Percentiles rank a stretch among this genome's conserved stretches.
Evolutionary conservation across 2,113 vertebrate genomes (phyloP).

Genomic region (Centropristis striata): DNA sequence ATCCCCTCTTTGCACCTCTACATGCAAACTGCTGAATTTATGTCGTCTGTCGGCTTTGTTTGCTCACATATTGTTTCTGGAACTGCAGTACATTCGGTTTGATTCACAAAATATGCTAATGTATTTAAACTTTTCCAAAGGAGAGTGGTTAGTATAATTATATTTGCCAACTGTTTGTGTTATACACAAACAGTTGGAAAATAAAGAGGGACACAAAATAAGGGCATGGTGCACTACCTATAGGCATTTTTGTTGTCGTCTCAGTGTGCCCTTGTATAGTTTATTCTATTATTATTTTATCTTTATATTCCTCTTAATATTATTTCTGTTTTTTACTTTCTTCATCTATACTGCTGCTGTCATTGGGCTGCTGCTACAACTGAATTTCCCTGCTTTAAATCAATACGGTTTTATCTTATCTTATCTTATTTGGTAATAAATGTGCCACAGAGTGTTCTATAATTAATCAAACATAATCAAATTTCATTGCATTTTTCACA

Average conservation of each 20-base stretch:
- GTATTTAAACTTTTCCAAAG: background rate
- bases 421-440: background rate
- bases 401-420: background rate
- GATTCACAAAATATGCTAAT: background rate
- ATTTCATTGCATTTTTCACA: background rate
- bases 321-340: background rate
- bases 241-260: background rate
- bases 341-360: background rate
- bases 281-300: background rate
- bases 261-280: background rate
- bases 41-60: slow-evolving; percentile 7
- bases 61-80: background rate
- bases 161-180: background rate
- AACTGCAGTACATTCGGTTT: background rate
- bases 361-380: background rate
- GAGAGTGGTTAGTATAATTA: background rate
- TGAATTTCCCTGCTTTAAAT: background rate
- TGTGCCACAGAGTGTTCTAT: background rate
- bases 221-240: background rate
- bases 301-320: background rate
- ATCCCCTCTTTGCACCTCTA: slow-evolving; percentile 30
- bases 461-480: background rate
- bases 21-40: slow-evolving; percentile 35
- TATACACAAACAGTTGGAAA: background rate
- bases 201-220: background rate